phyloP scores from a whole-genome alignment of 2,888 invertebrate species.

The Microctonus brassicae region DNA sequence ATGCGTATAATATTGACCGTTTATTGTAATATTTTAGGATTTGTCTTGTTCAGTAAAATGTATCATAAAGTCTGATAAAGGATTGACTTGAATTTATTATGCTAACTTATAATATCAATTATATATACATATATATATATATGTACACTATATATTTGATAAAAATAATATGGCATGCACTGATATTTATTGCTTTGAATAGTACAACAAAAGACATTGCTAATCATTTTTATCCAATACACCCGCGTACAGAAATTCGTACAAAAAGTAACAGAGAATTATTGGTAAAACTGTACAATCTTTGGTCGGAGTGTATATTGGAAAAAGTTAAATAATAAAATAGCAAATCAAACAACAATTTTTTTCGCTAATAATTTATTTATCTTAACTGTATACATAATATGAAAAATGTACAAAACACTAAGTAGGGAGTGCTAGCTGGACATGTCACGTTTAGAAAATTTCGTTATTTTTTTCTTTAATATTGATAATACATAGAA shows the following conservation, averaged over 20 bases:
- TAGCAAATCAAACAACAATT: too few relatives aligned
- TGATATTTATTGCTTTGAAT: background rate
- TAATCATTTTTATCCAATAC: background rate
- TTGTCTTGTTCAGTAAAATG: background rate
- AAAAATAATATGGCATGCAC: background rate
- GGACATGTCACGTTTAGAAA: background rate
- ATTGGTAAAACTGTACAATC: too few relatives aligned
- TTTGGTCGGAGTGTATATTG: too few relatives aligned
- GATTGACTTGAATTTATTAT: background rate
- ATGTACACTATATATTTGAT: background rate
- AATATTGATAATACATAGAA: background rate
- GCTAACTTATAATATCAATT: background rate
- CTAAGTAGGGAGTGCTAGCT: background rate
- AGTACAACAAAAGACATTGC: background rate
- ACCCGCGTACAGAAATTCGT: background rate
- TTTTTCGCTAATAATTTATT: conserved; percentile 2
- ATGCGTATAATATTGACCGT: background rate
- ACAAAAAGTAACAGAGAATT: background rate
- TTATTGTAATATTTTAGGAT: background rate
- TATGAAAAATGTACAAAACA: conserved; percentile 23
- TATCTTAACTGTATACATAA: conserved; percentile 5
- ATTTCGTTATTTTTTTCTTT: background rate
- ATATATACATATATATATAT: background rate
- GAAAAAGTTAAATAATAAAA: too few relatives aligned
- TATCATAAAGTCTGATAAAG: background rate